Evolutionary conservation across 2,113 vertebrate genomes (phyloP), one percentile per base, ranked within the genome.

Genomic region (Puntigrus tetrazona): DNA sequence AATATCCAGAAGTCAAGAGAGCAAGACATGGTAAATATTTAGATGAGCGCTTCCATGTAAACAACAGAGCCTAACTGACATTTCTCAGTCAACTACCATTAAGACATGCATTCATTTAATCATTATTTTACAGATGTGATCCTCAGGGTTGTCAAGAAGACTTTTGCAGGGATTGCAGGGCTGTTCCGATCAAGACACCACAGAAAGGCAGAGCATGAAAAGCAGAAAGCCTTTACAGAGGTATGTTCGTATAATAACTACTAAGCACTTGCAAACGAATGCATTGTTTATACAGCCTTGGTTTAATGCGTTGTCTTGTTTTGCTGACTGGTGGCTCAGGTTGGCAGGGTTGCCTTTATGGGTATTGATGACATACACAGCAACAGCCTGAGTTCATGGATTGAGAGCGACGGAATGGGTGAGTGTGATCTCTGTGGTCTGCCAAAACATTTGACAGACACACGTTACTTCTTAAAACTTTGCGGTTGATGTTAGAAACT

Each of bases 351-450:
- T 16, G 86, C 90, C 67, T 79, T 92, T 74, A 92, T 92, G 92
- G 94, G 94, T 57, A 94, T 95, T 83, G 93, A 95, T 91, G 94
- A 95, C 89, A 92, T 95, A 83, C 91, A 91, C 25, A 94, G 90
- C 70, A 82, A 88, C 67, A 76, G 57, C 27, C 5, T 87, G 43
- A 89, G 78, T 76, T 91, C 93, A 2, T 94, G 92, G 92, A 84
- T 89, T 52, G 89, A 74, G 29, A 88, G 59, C 59, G 75, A 90
- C 85, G 91, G 87, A 84, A 94, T 94, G 93, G 94, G 94, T 95
- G 87, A 89, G 91, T 84, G 16, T 50, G 74, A 73, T 11, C 34
- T 61, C n/a, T 50, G 18, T 55, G 43, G 72, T 72, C 69, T 70
- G 70, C 1, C 34, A 7, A 52, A 43, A 9, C 14, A 27, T 16